Evolutionary conservation across 2,797 vertebrate species (phyloP), one percentile per base, ranked within the genome.

Genomic region (Semaprochilodus insignis): DNA sequence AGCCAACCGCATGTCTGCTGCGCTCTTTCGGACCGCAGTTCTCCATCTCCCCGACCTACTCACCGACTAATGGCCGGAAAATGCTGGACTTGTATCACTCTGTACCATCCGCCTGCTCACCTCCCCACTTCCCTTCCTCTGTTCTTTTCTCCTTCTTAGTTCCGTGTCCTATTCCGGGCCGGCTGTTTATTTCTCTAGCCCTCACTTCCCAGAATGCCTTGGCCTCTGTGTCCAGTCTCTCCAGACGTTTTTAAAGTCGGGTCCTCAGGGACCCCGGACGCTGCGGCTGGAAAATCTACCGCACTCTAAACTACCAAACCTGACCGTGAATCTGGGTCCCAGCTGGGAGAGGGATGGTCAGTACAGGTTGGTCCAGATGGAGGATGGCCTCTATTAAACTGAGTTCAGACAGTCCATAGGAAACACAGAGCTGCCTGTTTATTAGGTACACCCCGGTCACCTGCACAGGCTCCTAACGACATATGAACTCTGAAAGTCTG

Each of bases 141-240:
- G 71, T 36, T 70, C 77, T 72, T n/a, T 60, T 78, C 83, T 59
- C 73, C 74, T 51, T 52, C n/a, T 82, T 80, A 15, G 44, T 80
- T 77, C 81, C 23, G 72, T 79, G 91, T 87, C 80, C 85, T 87
- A 59, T 77, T 76, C 85, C 77, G 44, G 54, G 87, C 83, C 84
- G 1, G 88, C 86, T 85, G 87, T 92, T 92, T 91, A 89, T 88
- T 89, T 91, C 85, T 92, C 80, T 81, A 86, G 82, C 75, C 77
- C 55, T 77, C 0, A 19, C 0, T 94, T 91, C 90, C 91, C 87
- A 88, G 90, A 91, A 91, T 74, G 79, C 85, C 84, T 85, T 71
- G 88, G 88, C 77, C 78, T 44, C 27, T 54, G 63, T 66, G 73
- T 80, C 36, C 81, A 65, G n/a, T 7, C 65, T 83, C 40, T 66